Conservation (phyloP, 2,113 vertebrate genomes). For the Gambusia affinis region DNA sequence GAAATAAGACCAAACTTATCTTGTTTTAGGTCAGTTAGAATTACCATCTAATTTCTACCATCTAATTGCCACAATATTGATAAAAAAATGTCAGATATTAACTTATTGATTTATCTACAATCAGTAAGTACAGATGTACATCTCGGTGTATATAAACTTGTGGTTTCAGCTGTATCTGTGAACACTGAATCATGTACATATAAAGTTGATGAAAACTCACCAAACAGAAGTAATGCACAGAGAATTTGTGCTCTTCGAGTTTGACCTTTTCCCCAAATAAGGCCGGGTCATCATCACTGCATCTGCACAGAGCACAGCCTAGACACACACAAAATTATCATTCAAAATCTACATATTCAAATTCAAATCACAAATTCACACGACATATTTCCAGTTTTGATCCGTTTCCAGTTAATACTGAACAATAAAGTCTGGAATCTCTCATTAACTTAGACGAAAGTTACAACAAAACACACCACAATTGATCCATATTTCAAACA, state of each 20-base stretch:
- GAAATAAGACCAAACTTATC: no score
- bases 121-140: no score
- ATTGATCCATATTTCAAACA: background rate
- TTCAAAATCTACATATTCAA: no score
- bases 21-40: no score
- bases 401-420: background rate
- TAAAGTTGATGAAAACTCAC: constrained; percentile 73
- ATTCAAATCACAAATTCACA: no score
- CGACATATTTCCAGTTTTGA: background rate
- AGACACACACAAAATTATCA: constrained; percentile 4
- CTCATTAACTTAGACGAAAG: background rate
- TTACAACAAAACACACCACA: no score
- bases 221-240: constrained; percentile 94
- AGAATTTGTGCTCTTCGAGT: constrained; percentile 81
- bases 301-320: constrained; percentile 91
- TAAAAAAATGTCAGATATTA: no score
- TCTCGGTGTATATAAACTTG: no score
- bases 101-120: no score
- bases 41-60: no score
- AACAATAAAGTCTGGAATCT: background rate
- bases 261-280: constrained; percentile 92
- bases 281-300: constrained; percentile 86
- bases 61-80: no score
- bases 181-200: background rate
- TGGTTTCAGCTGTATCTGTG: background rate